These are phyloP conservation scores for Pristionchus japonicus DNA, from an alignment of 2,888 invertebrate species.

Conservation along the genomic window DNA sequence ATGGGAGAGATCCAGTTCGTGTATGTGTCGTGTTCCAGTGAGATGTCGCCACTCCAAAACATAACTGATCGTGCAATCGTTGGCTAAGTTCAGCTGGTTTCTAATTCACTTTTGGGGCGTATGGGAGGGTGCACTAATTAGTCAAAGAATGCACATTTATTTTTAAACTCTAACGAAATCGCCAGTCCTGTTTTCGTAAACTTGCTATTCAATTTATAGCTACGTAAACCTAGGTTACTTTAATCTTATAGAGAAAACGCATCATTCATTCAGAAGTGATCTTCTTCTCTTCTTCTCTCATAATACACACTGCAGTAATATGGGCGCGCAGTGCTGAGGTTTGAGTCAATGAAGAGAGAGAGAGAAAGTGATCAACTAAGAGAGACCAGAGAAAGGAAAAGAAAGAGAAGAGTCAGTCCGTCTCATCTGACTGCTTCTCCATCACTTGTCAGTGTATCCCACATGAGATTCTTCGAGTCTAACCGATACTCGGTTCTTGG, in stretches of 20 bases:
- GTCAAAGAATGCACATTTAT: too few species aligned
- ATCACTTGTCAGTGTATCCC: not conserved
- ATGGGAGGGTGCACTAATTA: too few species aligned
- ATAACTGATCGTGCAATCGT: too few species aligned
- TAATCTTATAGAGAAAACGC: not conserved
- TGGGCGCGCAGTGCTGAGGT: not conserved
- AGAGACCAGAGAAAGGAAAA: not conserved
- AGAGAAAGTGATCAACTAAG: not conserved
- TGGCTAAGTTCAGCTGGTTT: too few species aligned
- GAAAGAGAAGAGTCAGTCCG: not conserved
- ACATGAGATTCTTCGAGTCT: not conserved
- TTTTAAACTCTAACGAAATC: too few species aligned
- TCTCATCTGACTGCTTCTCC: constrained; percentile 17
- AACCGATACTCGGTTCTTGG: not conserved
- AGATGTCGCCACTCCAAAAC: too few species aligned
- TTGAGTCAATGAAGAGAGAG: not conserved
- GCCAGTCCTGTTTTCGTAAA: too few species aligned
- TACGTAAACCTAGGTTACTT: too few species aligned
- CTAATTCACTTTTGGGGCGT: too few species aligned
- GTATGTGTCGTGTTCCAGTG: too few species aligned
- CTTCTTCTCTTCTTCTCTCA: constrained; percentile 15
- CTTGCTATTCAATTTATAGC: too few species aligned
- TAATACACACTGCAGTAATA: constrained; percentile 4
- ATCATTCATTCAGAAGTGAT: not conserved
- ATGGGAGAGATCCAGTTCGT: not conserved